Percentiles rank a stretch among this genome's conserved stretches.
Conservation (phyloP, 2,113 vertebrate species). For the Oncorhynchus clarkii region DNA sequence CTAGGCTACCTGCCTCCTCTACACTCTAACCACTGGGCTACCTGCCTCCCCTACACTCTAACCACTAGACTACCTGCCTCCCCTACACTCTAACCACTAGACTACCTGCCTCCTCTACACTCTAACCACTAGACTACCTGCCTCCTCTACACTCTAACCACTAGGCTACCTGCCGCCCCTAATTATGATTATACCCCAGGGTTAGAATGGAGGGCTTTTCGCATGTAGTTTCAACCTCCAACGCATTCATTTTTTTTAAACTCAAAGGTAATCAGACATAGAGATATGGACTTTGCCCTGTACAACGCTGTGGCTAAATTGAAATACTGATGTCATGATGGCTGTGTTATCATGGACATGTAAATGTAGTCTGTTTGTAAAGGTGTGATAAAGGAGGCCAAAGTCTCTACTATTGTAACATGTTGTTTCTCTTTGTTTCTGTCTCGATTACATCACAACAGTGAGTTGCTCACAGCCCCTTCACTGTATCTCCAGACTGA, state of each 20-base stretch:
- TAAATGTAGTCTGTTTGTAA: constrained; percentile 16
- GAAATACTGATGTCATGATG: constrained; percentile 5
- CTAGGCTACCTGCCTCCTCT: too few relatives aligned
- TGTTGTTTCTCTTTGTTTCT: background rate
- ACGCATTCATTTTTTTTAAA: background rate
- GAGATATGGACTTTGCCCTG: background rate
- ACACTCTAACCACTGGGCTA: too few relatives aligned
- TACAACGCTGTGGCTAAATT: constrained; percentile 4
- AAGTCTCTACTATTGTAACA: constrained; percentile 45
- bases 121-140: too few relatives aligned
- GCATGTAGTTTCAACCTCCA: background rate
- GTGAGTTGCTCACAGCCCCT: constrained; percentile 27
- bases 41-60: too few relatives aligned
- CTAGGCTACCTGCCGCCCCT: too few relatives aligned
- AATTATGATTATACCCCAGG: background rate
- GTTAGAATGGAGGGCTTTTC: background rate
- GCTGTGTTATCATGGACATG: constrained; percentile 10
- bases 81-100: too few relatives aligned
- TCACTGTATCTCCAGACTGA: constrained; percentile 26
- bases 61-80: too few relatives aligned
- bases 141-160: too few relatives aligned
- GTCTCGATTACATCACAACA: constrained; percentile 21
- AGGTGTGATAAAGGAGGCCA: constrained; percentile 34
- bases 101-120: too few relatives aligned
- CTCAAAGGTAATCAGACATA: background rate